phyloP scores from a whole-genome alignment of 92 coral and sea anemone species.

The Zoanthus solanderi region DNA sequence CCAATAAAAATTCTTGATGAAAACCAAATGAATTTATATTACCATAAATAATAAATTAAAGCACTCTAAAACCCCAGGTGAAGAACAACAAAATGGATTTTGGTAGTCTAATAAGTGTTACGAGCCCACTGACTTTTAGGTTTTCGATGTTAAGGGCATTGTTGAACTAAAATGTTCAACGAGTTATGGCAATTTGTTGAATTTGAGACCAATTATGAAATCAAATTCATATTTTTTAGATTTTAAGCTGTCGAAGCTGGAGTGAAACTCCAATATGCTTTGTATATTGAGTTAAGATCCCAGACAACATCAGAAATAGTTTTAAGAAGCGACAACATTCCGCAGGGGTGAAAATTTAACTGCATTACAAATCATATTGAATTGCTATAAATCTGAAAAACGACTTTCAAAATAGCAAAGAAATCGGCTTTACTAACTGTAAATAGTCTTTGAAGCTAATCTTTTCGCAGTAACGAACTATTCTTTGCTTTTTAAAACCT shows the following conservation, averaged over 20 bases:
- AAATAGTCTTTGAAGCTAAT: neutral
- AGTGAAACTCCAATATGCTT: neutral
- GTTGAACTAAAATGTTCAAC: neutral
- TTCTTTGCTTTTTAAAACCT: slow-evolving; percentile 23
- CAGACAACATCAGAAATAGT: neutral
- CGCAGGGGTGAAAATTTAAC: neutral
- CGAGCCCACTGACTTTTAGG: neutral
- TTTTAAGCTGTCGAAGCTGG: neutral
- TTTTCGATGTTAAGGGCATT: neutral
- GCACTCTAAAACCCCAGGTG: slow-evolving; percentile 40
- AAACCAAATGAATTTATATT: slow-evolving; percentile 2
- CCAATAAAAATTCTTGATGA: slow-evolving; percentile 27
- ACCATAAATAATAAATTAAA: slow-evolving; percentile 34
- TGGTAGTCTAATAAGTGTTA: slow-evolving; percentile 16
- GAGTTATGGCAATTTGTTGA: neutral
- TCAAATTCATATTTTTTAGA: neutral
- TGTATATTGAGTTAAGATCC: neutral
- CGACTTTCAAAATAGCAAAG: slow-evolving; percentile 7
- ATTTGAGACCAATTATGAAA: neutral
- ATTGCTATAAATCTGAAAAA: neutral
- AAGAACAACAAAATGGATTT: slow-evolving; percentile 6
- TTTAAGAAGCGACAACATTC: neutral
- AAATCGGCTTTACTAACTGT: slow-evolving; percentile 11
- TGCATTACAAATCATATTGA: neutral
- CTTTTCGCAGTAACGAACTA: neutral